phyloP scores from a whole-genome alignment of 2,888 invertebrate species.

The Lasioglossum malachurum region DNA sequence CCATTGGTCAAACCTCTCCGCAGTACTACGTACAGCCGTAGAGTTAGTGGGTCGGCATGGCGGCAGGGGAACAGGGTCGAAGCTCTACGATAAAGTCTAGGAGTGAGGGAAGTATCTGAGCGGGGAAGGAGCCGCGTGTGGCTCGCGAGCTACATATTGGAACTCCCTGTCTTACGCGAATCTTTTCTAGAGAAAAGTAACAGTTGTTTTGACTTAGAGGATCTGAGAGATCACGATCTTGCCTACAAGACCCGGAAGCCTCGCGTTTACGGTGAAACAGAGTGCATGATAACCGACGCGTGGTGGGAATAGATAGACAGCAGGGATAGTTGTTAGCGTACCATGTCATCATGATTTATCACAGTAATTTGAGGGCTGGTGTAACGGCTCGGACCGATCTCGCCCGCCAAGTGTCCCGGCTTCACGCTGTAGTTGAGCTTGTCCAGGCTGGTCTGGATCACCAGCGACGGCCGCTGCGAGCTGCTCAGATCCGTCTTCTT shows the following conservation, averaged over 20 bases:
- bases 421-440: slow-evolving; percentile 85
- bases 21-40: no score
- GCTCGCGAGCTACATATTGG: no score
- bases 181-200: background rate
- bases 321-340: slow-evolving; percentile 69
- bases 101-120: no score
- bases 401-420: slow-evolving; percentile 85
- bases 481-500: slow-evolving; percentile 85
- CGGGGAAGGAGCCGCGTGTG: no score
- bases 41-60: no score
- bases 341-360: slow-evolving; percentile 96
- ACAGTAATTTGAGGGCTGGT: slow-evolving; percentile 95
- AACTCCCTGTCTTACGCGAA: background rate
- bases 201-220: background rate
- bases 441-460: slow-evolving; percentile 91
- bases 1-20: no score
- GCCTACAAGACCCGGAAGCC: background rate
- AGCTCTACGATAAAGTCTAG: no score
- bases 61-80: no score
- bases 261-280: background rate
- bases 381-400: slow-evolving; percentile 84
- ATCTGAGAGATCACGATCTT: background rate
- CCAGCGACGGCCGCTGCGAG: slow-evolving; percentile 89
- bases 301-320: background rate
- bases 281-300: slow-evolving; percentile 13